Conservation (phyloP, 2,797 vertebrate genomes). For the Callimico goeldii region DNA sequence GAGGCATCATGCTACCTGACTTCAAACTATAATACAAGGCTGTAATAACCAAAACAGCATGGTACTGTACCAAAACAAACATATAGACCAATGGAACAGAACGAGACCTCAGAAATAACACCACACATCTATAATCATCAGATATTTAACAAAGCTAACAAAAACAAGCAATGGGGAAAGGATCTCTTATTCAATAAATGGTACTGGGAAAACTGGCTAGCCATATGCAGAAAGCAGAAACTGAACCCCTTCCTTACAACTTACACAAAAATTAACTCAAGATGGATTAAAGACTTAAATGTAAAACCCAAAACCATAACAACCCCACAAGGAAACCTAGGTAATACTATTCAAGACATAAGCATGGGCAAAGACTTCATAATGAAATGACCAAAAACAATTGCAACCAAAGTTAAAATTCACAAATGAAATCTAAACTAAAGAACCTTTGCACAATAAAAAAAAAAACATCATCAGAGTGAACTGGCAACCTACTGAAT, state of each 20-base stretch:
- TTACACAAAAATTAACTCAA: background rate
- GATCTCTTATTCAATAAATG: background rate
- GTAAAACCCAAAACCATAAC: background rate
- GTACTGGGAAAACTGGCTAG: background rate
- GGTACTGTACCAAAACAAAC: background rate
- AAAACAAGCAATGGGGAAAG: background rate
- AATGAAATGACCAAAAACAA: background rate
- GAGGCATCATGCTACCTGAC: background rate
- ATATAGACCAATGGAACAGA: background rate
- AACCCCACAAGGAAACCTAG: background rate
- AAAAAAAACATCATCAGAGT: background rate
- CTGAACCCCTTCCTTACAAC: background rate
- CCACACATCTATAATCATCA: background rate
- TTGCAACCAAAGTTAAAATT: background rate
- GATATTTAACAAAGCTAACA: background rate
- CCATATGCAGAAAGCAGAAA: background rate
- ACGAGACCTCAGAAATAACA: background rate
- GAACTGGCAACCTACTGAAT: background rate
- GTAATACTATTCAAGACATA: background rate
- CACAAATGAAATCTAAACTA: background rate
- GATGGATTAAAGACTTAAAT: background rate
- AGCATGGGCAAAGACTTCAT: background rate
- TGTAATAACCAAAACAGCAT: background rate
- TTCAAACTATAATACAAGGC: background rate
- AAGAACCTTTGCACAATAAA: background rate